Evolutionary conservation across 2,113 vertebrate genomes (phyloP).

Genomic region (Sebastes schlegelii): DNA sequence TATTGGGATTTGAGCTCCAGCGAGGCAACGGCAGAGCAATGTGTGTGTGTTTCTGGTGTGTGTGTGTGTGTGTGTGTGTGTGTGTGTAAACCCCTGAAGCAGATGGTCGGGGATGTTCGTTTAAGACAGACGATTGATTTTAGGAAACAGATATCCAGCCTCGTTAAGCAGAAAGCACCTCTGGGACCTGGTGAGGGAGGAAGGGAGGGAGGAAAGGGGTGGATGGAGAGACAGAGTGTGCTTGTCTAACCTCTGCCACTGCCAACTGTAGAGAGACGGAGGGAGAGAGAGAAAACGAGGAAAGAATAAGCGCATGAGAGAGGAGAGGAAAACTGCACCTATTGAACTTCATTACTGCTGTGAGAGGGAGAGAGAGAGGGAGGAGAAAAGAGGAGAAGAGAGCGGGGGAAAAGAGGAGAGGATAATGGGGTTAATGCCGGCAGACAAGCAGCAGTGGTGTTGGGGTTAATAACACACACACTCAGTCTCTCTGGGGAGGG

Average conservation of each 20-base stretch:
- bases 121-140: constrained; percentile 93
- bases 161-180: constrained; percentile 90
- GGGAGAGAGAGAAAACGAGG: constrained; percentile 63
- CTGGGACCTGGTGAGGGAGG: constrained; percentile 82
- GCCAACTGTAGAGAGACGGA: constrained; percentile 66
- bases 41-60: constrained; percentile 12
- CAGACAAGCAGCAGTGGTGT: constrained; percentile 70
- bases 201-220: constrained; percentile 3
- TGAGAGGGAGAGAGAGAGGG: constrained; percentile 37
- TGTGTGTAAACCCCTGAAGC: constrained; percentile 84
- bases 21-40: constrained; percentile 71
- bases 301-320: constrained; percentile 63
- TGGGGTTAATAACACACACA: constrained; percentile 77
- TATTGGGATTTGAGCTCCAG: constrained; percentile 91
- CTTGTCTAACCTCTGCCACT: constrained; percentile 77
- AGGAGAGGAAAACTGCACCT: constrained; percentile 61
- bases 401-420: constrained; percentile 44
- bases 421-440: constrained; percentile 78
- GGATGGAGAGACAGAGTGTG: constrained; percentile 35
- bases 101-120: constrained; percentile 97
- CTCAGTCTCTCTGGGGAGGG: constrained; percentile 68
- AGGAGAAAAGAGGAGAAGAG: constrained; percentile 25
- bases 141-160: constrained; percentile 91
- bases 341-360: constrained; percentile 69
- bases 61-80: constrained; percentile 34